phyloP scores from a whole-genome alignment of 2,888 invertebrate genomes.

The Caenorhabditis zanzibari region DNA sequence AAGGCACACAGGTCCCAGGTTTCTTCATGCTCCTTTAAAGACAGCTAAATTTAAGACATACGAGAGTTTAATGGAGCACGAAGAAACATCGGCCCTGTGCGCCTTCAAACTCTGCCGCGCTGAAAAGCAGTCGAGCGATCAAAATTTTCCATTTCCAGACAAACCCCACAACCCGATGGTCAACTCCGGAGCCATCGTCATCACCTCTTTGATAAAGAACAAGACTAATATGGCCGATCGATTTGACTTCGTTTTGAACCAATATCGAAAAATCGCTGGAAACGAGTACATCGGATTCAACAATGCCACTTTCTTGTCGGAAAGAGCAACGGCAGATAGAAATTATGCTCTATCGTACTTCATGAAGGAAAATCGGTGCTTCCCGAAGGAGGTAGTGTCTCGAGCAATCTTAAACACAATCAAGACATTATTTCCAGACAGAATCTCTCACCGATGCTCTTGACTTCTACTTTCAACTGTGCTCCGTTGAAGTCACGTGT shows the following conservation, averaged over 20 bases:
- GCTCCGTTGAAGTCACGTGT: slow-evolving; percentile 95
- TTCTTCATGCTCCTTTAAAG: too few species aligned
- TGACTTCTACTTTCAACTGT: slow-evolving; percentile 88
- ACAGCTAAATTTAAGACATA: too few species aligned
- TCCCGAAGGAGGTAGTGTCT: slow-evolving; percentile 84
- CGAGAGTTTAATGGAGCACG: too few species aligned
- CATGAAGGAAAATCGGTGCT: slow-evolving; percentile 93
- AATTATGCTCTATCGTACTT: slow-evolving; percentile 98
- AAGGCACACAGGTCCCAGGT: too few species aligned
- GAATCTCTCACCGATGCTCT: slow-evolving; percentile 85
- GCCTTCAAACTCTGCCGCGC: too few species aligned
- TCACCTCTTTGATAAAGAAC: slow-evolving; percentile 88
- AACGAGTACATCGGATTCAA: slow-evolving; percentile 93
- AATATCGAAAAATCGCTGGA: slow-evolving; percentile 88
- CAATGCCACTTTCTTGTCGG: slow-evolving; percentile 88
- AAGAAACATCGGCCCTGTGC: too few species aligned
- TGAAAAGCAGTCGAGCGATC: too few species aligned
- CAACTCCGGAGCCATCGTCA: slow-evolving; percentile 96
- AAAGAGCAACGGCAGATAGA: slow-evolving; percentile 94
- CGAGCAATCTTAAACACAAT: not conserved
- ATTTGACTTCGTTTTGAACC: slow-evolving; percentile 84
- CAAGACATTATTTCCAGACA: slow-evolving; percentile 83
- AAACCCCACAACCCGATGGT: slow-evolving; percentile 99
- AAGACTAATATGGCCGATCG: slow-evolving; percentile 84
- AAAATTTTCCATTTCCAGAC: slow-evolving; percentile 86